A percentile compares a stretch with the other conserved stretches of the same genome.
These are phyloP conservation scores for Hydraecia micacea DNA, from an alignment of 2,888 invertebrate genomes.

Conservation along the genomic window DNA sequence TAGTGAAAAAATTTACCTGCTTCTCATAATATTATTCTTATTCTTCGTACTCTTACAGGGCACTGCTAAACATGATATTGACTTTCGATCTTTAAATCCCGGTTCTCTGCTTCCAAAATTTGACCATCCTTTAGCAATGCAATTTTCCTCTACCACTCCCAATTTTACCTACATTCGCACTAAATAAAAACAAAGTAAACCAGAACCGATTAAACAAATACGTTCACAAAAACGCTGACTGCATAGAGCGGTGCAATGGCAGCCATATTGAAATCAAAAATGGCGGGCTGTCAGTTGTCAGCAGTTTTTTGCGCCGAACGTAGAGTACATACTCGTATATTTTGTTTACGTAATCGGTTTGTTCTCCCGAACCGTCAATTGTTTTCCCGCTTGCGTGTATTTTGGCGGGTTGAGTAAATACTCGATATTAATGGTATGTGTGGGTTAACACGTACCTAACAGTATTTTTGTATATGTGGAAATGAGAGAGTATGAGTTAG, in stretches of 20 bases:
- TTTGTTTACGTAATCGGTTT: constrained; percentile 73
- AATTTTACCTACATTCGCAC: constrained; percentile 28
- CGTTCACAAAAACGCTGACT: constrained; percentile 81
- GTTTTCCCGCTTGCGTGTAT: constrained; percentile 51
- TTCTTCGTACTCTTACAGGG: neutral
- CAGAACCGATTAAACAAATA: constrained; percentile 77
- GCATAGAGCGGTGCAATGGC: constrained; percentile 79
- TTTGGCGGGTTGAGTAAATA: constrained; percentile 47
- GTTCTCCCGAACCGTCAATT: constrained; percentile 63
- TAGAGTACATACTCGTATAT: constrained; percentile 68
- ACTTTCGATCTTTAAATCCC: no score
- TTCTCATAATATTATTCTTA: neutral
- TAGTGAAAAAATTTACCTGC: neutral
- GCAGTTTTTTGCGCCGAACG: constrained; percentile 79
- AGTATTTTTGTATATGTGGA: neutral
- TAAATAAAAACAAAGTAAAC: constrained; percentile 67
- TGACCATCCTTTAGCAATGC: neutral
- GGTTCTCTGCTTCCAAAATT: no score
- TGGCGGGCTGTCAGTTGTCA: constrained; percentile 80
- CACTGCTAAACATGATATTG: no score
- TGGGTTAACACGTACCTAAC: neutral
- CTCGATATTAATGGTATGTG: constrained; percentile 12
- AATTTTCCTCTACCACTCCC: neutral
- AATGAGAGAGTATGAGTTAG: neutral
- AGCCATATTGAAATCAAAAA: constrained; percentile 83